A percentile compares a stretch with the other conserved stretches of the same genome.
Conservation (phyloP, 35 echinoderm and acorn worm genomes). For the Ophiothrix spiculata region DNA sequence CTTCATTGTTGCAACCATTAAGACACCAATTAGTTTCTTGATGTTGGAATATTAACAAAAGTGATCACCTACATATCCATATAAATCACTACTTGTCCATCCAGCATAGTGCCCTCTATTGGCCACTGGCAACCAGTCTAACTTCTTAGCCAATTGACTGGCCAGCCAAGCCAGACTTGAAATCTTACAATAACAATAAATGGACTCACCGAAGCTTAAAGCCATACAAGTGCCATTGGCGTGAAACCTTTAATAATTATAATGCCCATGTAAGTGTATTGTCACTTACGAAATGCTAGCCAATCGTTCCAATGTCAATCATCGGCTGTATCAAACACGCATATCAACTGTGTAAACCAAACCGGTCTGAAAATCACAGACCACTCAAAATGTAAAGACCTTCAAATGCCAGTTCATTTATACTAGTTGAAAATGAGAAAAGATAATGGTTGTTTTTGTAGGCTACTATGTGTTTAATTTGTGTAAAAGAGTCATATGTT, state of each 20-base stretch:
- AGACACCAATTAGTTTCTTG: no score
- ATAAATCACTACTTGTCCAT: no score
- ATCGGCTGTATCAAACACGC: neutral
- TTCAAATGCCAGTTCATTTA: neutral
- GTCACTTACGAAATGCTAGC: neutral
- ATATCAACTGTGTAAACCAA: constrained; percentile 13
- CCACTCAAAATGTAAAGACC: neutral
- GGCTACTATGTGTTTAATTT: neutral
- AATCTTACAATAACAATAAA: neutral
- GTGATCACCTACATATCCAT: no score
- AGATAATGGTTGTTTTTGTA: neutral
- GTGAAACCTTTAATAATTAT: constrained; percentile 4
- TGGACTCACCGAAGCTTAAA: neutral
- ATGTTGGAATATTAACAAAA: no score
- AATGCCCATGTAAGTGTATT: neutral
- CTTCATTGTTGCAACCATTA: no score
- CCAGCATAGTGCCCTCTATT: neutral
- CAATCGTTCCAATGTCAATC: neutral
- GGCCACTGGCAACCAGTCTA: neutral
- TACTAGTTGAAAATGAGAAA: neutral
- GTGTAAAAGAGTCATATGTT: neutral
- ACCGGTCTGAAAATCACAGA: neutral
- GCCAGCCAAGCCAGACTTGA: neutral
- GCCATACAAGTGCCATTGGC: neutral
- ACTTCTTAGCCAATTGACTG: neutral